Percentiles rank a stretch among this genome's conserved stretches.
Evolutionary conservation across 2,113 vertebrate species (phyloP).

Genomic region (Tauraco erythrolophus): DNA sequence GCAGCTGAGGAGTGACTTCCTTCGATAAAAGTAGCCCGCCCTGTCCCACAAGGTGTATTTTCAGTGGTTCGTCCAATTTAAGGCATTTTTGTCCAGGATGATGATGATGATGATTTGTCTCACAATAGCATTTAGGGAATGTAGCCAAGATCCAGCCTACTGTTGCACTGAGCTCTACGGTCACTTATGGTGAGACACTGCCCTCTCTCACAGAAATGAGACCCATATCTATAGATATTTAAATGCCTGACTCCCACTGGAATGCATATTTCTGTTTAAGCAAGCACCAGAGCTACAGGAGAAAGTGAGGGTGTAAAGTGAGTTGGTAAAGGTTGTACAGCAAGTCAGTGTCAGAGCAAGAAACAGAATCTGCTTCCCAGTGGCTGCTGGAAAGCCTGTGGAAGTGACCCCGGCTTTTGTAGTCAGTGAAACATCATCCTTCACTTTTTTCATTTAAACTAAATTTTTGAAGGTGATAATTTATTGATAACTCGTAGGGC

Average conservation of each 20-base stretch:
- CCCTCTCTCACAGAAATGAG: neutral
- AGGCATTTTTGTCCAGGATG: neutral
- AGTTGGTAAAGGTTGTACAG: neutral
- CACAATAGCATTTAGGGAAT: neutral
- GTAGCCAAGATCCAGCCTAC: neutral
- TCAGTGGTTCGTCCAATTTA: neutral
- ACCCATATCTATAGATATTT: neutral
- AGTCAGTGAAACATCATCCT: neutral
- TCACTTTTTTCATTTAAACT: neutral
- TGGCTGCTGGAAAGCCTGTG: neutral
- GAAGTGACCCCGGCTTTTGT: neutral
- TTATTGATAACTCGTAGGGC: neutral
- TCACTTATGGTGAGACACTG: neutral
- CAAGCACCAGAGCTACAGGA: neutral
- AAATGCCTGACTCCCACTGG: neutral
- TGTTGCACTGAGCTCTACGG: neutral
- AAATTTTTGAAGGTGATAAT: neutral
- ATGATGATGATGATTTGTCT: neutral
- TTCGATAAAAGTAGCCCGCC: neutral
- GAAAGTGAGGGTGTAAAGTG: neutral
- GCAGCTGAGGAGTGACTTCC: neutral
- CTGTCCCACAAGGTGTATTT: neutral
- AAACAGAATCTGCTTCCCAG: accelerated
- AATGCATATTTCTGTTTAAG: neutral
- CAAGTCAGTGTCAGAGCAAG: neutral